Evolutionary conservation across 2,797 vertebrate species (phyloP), one percentile per base, ranked within the genome.

Genomic region (Ciconia nigra): DNA sequence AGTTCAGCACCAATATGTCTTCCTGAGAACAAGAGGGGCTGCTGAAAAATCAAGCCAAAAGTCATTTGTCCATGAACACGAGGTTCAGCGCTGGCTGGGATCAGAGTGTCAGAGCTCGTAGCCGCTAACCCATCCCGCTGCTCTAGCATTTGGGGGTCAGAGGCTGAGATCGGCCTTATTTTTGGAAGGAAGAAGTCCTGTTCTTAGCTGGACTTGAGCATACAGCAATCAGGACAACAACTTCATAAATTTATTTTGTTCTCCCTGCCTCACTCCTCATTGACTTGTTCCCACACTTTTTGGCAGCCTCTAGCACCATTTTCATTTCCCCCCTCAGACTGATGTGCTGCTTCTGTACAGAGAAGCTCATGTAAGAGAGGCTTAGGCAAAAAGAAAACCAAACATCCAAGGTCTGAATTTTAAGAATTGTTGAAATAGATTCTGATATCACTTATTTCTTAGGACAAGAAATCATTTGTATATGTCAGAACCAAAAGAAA

Each of bases 401-500:
- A 89, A 85, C 8, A 69, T 72, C 54, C 55, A 39, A 61, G 26
- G 16, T 39, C 58, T 37, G 5, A 72, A 55, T 70, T 90, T 92
- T 66, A 83, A 82, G n/a, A 82, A 84, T 80, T 88, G 72, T 10
- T 91, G 58, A 84, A 73, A 76, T 73, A 66, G 39, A 62, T 57
- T 87, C 47, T 70, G 55, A 5, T 79, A 59, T 44, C 47, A 55
- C 39, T 89, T 87, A 66, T 55, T 95, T 93, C 55, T 79, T 80
- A 39, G 55, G 58, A 67, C 11, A 94, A 79, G 11, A 82, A 77
- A n/a, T 63, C 10, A 44, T 87, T 80, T 83, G 11, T 77, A 12
- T 76, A 26, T 65, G 58, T 93, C 77, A 93, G 84, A 96, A 70
- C 10, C 31, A 59, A 87, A 90, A 79, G 66, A 93, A 89, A 93